These are phyloP conservation scores for Chaetodon trifascialis DNA, from an alignment of 2,113 vertebrate genomes.

Conservation along the genomic window DNA sequence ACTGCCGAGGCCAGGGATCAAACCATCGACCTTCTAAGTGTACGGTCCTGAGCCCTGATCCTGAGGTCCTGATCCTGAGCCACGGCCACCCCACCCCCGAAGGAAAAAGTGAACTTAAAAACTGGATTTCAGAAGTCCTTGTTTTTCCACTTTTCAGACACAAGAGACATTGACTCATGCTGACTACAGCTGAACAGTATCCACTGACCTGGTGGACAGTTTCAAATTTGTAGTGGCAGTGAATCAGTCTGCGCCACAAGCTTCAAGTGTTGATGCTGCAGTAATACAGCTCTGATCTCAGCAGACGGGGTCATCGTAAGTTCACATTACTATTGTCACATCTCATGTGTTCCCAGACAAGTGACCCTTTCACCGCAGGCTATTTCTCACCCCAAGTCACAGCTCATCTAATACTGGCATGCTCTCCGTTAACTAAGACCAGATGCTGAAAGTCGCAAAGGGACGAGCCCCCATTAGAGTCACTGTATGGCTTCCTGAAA, in stretches of 20 bases:
- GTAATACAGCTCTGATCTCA: conserved; percentile 46
- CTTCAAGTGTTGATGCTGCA: conserved; percentile 36
- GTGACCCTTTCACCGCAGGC: conserved; percentile 54
- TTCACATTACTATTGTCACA: conserved; percentile 62
- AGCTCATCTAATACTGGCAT: conserved; percentile 63
- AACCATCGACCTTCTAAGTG: too few relatives aligned
- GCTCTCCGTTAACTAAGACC: conserved; percentile 63
- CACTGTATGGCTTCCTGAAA: conserved; percentile 34
- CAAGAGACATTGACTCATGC: conserved; percentile 39
- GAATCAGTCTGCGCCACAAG: conserved; percentile 41
- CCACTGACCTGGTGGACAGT: neutral
- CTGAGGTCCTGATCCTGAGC: too few relatives aligned
- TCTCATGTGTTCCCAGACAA: conserved; percentile 57
- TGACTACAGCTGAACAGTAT: conserved; percentile 30
- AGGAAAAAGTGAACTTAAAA: neutral
- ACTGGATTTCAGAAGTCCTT: neutral
- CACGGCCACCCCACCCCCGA: too few relatives aligned
- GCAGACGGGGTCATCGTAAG: conserved; percentile 53
- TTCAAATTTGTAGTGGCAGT: conserved; percentile 23
- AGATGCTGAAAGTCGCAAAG: conserved; percentile 65
- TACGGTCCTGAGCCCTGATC: too few relatives aligned
- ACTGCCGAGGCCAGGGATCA: too few relatives aligned
- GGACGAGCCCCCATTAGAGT: conserved; percentile 43
- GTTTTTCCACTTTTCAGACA: conserved; percentile 32
- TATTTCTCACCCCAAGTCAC: conserved; percentile 62